A percentile compares a stretch with the other conserved stretches of the same genome.
phyloP scores from a whole-genome alignment of 2,113 vertebrate species.

The Dunckerocampus dactyliophorus region DNA sequence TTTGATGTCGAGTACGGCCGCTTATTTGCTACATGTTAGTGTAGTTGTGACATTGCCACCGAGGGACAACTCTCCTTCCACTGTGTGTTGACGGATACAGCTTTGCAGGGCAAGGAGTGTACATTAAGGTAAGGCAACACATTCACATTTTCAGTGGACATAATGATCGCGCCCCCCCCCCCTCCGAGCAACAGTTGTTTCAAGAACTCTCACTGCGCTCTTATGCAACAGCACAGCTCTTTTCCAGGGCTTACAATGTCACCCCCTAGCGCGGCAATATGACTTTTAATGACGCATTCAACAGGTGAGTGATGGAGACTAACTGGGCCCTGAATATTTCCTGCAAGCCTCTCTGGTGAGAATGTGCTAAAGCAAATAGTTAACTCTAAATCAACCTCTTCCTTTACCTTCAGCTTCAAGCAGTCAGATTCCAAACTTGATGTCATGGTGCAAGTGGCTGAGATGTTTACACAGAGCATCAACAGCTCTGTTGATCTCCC shows the following conservation, averaged over 20 bases:
- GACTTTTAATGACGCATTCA: conserved; percentile 14
- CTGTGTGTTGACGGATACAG: conserved; percentile 60
- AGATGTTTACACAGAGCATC: no score
- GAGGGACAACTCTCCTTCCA: conserved; percentile 61
- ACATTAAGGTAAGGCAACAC: conserved; percentile 51
- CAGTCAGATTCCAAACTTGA: conserved; percentile 18
- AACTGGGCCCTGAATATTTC: conserved; percentile 36
- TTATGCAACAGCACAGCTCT: conserved; percentile 15
- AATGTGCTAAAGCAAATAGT: conserved; percentile 15
- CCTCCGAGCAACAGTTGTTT: conserved; percentile 50
- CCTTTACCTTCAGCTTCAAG: conserved; percentile 14
- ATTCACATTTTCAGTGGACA: background rate
- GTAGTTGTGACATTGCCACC: conserved; percentile 45
- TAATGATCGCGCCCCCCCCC: background rate
- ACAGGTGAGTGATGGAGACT: conserved; percentile 46
- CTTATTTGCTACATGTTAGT: conserved; percentile 7
- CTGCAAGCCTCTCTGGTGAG: conserved; percentile 44
- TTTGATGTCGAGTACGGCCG: conserved; percentile 8
- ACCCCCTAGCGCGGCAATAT: background rate
- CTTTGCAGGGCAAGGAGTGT: conserved; percentile 38
- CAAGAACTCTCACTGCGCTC: conserved; percentile 7
- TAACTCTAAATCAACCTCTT: conserved; percentile 2
- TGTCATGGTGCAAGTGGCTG: conserved; percentile 20
- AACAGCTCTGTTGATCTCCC: background rate
- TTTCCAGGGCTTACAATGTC: background rate